phyloP scores from a whole-genome alignment of 2,113 vertebrate species.

The Mus spicilegus region DNA sequence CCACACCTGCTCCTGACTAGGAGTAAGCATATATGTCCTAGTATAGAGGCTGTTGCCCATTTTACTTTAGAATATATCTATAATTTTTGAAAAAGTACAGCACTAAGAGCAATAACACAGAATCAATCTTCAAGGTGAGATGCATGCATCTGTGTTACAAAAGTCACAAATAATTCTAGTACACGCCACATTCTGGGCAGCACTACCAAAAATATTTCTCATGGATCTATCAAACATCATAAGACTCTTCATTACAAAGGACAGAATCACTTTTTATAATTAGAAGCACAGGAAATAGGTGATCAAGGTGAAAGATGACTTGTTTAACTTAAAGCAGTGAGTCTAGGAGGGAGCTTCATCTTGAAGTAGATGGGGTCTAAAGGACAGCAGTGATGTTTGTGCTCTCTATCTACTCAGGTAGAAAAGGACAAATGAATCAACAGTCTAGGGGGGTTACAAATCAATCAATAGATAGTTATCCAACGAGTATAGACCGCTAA shows the following conservation, averaged over 20 bases:
- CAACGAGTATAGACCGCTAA: background rate
- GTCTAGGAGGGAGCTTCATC: background rate
- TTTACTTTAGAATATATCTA: background rate
- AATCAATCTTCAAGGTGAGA: background rate
- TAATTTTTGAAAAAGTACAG: constrained; percentile 3
- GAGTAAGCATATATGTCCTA: background rate
- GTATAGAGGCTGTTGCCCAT: background rate
- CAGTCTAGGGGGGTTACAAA: background rate
- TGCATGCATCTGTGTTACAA: background rate
- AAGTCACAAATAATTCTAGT: background rate
- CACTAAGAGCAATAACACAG: background rate
- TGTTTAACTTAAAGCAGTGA: constrained; percentile 53
- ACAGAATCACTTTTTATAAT: background rate
- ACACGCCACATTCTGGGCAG: background rate
- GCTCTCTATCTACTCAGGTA: background rate
- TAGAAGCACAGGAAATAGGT: background rate
- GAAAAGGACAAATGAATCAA: constrained; percentile 22
- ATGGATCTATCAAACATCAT: background rate
- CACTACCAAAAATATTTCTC: background rate
- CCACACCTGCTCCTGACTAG: background rate
- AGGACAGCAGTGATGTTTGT: background rate
- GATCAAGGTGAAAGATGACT: background rate
- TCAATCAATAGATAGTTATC: constrained; percentile 3
- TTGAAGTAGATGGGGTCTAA: background rate
- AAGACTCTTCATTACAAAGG: constrained; percentile 15